Conservation (phyloP, 2,113 vertebrate species). For the Pomatostomus ruficeps region DNA sequence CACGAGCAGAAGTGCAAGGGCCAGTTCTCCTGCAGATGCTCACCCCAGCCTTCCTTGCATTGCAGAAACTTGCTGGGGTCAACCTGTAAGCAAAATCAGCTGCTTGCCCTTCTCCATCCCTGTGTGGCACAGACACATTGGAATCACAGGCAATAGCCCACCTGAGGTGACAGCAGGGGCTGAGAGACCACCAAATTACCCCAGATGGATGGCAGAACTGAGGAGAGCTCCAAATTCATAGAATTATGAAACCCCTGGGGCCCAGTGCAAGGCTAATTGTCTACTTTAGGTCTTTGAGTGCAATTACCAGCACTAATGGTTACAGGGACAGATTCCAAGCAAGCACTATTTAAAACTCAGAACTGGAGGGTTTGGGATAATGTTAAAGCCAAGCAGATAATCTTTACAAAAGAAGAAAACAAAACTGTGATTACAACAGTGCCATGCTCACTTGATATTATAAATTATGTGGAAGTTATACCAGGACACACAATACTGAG, state of each 20-base stretch:
- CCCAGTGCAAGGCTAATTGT: not conserved
- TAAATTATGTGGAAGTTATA: not conserved
- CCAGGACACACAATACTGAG: not conserved
- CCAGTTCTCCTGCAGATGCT: not conserved
- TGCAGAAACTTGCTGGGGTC: not conserved
- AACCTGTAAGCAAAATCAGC: not conserved
- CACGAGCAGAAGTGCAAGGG: not conserved
- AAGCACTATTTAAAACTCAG: not conserved
- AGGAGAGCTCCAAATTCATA: not conserved
- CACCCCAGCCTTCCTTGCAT: not conserved
- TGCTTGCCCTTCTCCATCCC: not conserved
- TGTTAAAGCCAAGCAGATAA: not conserved
- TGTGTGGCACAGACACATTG: not conserved
- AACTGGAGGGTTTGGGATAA: not conserved
- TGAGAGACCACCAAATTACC: not conserved
- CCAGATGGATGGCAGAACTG: not conserved
- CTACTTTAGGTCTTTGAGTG: not conserved
- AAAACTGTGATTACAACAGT: not conserved
- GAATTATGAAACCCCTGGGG: not conserved
- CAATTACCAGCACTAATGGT: constrained; percentile 9
- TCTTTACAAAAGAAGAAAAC: not conserved
- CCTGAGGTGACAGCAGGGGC: not conserved
- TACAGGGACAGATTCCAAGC: constrained; percentile 1
- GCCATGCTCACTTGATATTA: not conserved
- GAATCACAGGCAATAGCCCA: not conserved